These are phyloP conservation scores for Ciconia boyciana DNA, from an alignment of 2,113 vertebrate species.

Conservation along the genomic window DNA sequence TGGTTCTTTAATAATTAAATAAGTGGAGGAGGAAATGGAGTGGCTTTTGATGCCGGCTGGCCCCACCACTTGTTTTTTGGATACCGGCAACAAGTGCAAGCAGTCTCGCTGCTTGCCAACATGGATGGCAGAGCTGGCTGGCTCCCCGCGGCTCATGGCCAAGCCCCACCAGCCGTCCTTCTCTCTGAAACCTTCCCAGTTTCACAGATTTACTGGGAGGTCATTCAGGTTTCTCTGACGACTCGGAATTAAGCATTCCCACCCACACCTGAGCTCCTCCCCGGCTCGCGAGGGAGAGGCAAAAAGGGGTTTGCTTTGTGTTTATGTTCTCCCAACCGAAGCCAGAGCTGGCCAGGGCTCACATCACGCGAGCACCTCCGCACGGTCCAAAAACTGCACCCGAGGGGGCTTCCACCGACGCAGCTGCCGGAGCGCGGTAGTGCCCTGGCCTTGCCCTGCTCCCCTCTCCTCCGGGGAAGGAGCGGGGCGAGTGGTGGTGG, in stretches of 20 bases:
- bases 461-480: fast-evolving
- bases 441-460: background rate
- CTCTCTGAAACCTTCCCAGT: background rate
- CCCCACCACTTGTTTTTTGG: background rate
- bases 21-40: background rate
- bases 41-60: background rate
- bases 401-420: fast-evolving
- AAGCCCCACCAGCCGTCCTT: background rate
- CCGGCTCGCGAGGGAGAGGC: fast-evolving
- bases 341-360: background rate
- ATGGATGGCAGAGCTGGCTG: background rate
- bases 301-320: background rate
- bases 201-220: background rate
- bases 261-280: background rate
- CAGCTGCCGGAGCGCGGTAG: fast-evolving
- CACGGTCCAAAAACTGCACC: background rate
- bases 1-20: slow-evolving; percentile 6
- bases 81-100: background rate
- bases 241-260: background rate
- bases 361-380: fast-evolving
- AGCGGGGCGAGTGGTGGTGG: background rate
- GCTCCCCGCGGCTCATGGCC: background rate
- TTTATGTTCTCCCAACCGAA: background rate
- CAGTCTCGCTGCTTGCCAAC: background rate
- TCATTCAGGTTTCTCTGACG: background rate